These are phyloP conservation scores for Daboia siamensis DNA, from an alignment of 2,113 vertebrate species.

Conservation along the genomic window DNA sequence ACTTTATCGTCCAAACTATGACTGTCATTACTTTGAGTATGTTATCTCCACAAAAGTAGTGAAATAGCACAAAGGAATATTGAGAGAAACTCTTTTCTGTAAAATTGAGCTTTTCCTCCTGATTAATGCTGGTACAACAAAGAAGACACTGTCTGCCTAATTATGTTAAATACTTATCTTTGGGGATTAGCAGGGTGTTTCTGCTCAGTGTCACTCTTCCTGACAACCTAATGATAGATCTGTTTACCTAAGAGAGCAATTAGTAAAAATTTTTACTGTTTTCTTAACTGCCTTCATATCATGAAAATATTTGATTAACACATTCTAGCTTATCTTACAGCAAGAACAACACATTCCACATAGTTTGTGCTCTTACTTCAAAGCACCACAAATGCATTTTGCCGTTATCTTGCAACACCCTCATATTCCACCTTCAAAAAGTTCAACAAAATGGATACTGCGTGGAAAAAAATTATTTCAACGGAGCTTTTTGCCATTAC, in stretches of 20 bases:
- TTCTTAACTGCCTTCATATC: slow-evolving; percentile 76
- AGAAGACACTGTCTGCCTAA: slow-evolving; percentile 72
- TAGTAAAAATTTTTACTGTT: slow-evolving; percentile 73
- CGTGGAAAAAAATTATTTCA: slow-evolving; percentile 27
- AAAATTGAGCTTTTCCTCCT: slow-evolving; percentile 65
- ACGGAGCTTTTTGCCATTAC: slow-evolving; percentile 36
- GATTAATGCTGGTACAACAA: slow-evolving; percentile 71
- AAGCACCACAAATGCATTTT: slow-evolving; percentile 61
- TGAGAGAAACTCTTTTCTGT: slow-evolving; percentile 63
- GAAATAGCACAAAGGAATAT: slow-evolving; percentile 57
- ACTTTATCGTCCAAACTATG: slow-evolving; percentile 17
- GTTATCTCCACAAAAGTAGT: slow-evolving; percentile 48
- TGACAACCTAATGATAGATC: slow-evolving; percentile 77
- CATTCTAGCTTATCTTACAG: slow-evolving; percentile 73
- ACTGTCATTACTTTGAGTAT: slow-evolving; percentile 43
- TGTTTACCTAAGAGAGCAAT: slow-evolving; percentile 72
- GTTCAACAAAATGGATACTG: slow-evolving; percentile 55
- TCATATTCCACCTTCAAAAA: slow-evolving; percentile 42
- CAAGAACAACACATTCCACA: slow-evolving; percentile 71
- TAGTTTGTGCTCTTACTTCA: slow-evolving; percentile 67
- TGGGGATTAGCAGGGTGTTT: slow-evolving; percentile 70
- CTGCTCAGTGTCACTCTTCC: slow-evolving; percentile 73
- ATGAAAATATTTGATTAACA: slow-evolving; percentile 78
- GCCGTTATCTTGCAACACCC: slow-evolving; percentile 56
- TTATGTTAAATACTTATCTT: slow-evolving; percentile 72